Percentiles rank a stretch among this genome's conserved stretches.
Conservation (phyloP, 2,888 invertebrate genomes). For the Eupithecia pulchellata region DNA sequence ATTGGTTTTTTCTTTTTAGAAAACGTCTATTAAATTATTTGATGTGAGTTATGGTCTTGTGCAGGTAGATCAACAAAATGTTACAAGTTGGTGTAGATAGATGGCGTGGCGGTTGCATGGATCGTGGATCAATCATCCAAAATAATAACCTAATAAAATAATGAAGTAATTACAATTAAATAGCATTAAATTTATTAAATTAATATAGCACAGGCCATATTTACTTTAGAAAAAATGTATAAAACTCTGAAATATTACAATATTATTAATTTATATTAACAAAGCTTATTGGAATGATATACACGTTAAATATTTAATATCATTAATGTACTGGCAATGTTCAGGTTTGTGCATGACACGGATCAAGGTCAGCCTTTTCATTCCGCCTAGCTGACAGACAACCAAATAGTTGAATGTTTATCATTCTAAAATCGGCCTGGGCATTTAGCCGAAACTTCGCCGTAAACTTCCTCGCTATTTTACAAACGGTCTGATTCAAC, state of each 20-base stretch:
- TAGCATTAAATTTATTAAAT: constrained; percentile 38
- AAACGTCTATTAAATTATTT: too few species aligned
- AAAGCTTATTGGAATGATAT: constrained; percentile 47
- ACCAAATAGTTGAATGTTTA: neutral
- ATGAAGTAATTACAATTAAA: constrained; percentile 39
- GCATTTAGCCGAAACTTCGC: neutral
- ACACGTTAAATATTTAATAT: constrained; percentile 26
- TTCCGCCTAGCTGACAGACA: neutral
- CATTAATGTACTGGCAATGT: constrained; percentile 31
- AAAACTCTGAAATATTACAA: constrained; percentile 40
- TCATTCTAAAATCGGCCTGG: neutral
- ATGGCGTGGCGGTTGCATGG: neutral
- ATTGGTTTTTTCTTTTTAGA: too few species aligned
- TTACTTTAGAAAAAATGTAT: constrained; percentile 37
- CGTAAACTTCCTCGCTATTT: neutral
- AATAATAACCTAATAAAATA: constrained; percentile 36
- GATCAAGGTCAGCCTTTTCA: neutral
- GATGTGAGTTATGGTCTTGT: too few species aligned
- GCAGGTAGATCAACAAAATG: too few species aligned
- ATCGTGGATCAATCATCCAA: constrained; percentile 15
- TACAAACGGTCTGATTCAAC: neutral
- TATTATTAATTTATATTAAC: constrained; percentile 34
- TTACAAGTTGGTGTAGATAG: neutral
- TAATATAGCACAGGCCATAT: constrained; percentile 40
- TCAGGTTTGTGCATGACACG: neutral